Conservation (phyloP, 1,140 invertebrate species). For the Lerema accius region DNA sequence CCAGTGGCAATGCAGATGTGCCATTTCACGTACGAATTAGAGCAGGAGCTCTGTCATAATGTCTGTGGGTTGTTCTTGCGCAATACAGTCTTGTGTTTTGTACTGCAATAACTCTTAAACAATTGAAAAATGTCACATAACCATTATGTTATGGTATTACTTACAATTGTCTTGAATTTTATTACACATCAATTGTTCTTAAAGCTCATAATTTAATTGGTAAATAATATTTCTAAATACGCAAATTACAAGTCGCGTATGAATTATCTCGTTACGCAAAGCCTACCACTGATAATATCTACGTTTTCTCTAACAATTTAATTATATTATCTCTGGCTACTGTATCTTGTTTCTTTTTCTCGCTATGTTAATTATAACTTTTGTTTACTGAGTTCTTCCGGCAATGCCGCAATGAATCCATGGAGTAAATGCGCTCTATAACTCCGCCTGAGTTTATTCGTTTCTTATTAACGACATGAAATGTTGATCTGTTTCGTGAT, state of each 20-base stretch:
- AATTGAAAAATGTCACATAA: not conserved
- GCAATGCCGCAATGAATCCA: constrained; percentile 51
- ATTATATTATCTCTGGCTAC: constrained; percentile 11
- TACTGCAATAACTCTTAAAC: too few species aligned
- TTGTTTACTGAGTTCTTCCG: constrained; percentile 62
- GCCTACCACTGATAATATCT: too few species aligned
- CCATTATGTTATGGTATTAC: too few species aligned
- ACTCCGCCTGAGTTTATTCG: constrained; percentile 38
- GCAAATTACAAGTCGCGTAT: too few species aligned
- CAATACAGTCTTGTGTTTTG: too few species aligned
- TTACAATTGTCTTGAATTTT: too few species aligned
- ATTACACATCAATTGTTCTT: constrained; percentile 2
- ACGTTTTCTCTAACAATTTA: constrained; percentile 5
- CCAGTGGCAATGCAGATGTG: constrained; percentile 66
- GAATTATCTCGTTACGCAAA: too few species aligned
- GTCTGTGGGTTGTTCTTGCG: constrained; percentile 16
- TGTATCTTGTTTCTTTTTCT: constrained; percentile 12
- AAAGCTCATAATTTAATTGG: too few species aligned
- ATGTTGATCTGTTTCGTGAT: not conserved
- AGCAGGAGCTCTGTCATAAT: constrained; percentile 29
- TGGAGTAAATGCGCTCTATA: constrained; percentile 51
- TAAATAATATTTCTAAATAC: too few species aligned
- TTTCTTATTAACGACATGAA: constrained; percentile 21
- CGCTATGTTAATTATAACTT: constrained; percentile 58
- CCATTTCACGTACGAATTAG: constrained; percentile 58